Evolutionary conservation across 2,888 invertebrate genomes (phyloP).

Genomic region (Drosophila infuscata): DNA sequence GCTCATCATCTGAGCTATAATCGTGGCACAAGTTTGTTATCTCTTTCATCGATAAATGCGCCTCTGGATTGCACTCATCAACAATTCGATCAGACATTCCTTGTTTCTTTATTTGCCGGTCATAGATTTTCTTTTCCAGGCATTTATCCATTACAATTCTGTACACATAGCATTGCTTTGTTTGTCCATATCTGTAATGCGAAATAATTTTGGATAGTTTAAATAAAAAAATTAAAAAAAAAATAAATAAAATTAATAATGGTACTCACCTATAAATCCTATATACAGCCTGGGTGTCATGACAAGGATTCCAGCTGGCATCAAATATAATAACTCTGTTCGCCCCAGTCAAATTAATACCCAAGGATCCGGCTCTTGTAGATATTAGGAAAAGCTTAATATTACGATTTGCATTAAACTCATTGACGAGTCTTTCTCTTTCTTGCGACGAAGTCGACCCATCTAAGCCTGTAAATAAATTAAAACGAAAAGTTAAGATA

Average conservation of each 20-base stretch:
- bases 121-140: conserved; percentile 98
- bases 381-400: conserved; percentile 97
- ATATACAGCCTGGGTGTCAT: conserved; percentile 99
- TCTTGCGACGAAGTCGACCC: conserved; percentile 98
- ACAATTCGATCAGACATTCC: conserved; percentile 99
- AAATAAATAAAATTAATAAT: not conserved
- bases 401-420: conserved; percentile 95
- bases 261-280: conserved; percentile 90
- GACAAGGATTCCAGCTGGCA: conserved; percentile 99
- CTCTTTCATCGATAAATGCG: conserved; percentile 95
- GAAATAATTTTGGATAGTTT: not conserved
- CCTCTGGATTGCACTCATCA: conserved; percentile 99
- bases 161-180: conserved; percentile 97
- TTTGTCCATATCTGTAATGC: conserved; percentile 92
- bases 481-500: not conserved
- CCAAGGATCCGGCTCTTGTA: conserved; percentile 97
- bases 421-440: conserved; percentile 97
- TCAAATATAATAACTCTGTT: conserved; percentile 99
- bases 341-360: conserved; percentile 98
- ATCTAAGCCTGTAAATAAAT: conserved; percentile 90
- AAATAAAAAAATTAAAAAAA: not conserved
- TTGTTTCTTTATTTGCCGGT: conserved; percentile 98
- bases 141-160: conserved; percentile 98
- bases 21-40: conserved; percentile 95
- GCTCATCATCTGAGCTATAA: conserved; percentile 95